A percentile compares a stretch with the other conserved stretches of the same genome.
phyloP scores from a whole-genome alignment of 2,113 vertebrate species.

The Cisticola juncidis region DNA sequence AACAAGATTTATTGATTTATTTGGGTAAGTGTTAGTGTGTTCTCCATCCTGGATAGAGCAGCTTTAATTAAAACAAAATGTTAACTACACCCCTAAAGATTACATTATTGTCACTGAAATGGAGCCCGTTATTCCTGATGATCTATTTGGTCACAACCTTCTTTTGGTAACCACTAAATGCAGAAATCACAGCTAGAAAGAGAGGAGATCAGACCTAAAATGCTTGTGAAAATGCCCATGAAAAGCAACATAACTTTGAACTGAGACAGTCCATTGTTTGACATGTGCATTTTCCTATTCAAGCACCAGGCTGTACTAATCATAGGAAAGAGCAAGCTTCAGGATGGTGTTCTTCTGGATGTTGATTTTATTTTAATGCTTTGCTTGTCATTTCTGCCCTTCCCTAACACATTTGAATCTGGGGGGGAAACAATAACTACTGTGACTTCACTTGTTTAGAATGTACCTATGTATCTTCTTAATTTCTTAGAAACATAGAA shows the following conservation, averaged over 20 bases:
- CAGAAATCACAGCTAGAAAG: not conserved
- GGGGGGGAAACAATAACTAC: accelerated
- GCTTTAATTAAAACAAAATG: not conserved
- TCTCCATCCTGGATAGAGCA: not conserved
- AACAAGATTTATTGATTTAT: not conserved
- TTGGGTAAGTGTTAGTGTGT: not conserved
- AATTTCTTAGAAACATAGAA: not conserved
- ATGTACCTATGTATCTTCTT: not conserved
- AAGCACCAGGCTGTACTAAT: not conserved
- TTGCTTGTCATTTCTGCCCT: not conserved
- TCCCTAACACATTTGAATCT: not conserved
- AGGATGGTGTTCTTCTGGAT: not conserved
- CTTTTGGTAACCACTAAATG: not conserved
- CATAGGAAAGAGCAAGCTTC: not conserved
- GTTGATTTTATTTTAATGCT: not conserved
- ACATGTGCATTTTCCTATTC: accelerated
- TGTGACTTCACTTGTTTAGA: not conserved
- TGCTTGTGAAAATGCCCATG: not conserved
- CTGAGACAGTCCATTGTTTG: not conserved
- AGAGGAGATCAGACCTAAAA: not conserved
- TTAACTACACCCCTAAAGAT: not conserved
- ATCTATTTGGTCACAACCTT: not conserved
- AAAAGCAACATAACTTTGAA: not conserved
- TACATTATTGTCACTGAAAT: not conserved
- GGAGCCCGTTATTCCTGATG: not conserved